phyloP scores from a whole-genome alignment of 92 coral and sea anemone species.

The Porites cylindrica region DNA sequence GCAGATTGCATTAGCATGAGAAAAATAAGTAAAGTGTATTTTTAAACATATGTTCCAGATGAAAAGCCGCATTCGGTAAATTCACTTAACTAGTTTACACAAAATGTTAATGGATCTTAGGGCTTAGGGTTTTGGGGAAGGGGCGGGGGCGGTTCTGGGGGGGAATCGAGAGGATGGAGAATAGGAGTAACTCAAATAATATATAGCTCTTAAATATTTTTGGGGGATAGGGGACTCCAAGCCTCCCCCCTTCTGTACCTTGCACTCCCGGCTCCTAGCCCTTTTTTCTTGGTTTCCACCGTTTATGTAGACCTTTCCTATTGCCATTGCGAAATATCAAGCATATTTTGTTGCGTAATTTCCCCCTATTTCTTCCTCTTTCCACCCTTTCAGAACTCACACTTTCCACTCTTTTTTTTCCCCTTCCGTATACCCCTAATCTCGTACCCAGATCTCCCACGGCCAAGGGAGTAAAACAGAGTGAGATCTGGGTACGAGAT shows the following conservation, averaged over 20 bases:
- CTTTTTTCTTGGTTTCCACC: not conserved
- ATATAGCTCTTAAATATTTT: too few relatives aligned
- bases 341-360: not conserved
- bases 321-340: too few relatives aligned
- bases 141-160: not conserved
- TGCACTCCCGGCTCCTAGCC: not conserved
- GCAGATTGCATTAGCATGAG: not conserved
- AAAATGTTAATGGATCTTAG: not conserved
- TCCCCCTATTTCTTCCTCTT: not conserved
- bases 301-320: not conserved
- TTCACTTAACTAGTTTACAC: not conserved
- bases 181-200: not conserved
- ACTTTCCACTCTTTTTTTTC: not conserved
- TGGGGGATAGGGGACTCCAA: too few relatives aligned
- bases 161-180: not conserved
- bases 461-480: too few relatives aligned
- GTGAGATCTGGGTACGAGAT: too few relatives aligned
- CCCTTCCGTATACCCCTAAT: not conserved
- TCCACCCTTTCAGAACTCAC: not conserved
- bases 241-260: too few relatives aligned
- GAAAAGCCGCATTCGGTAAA: not conserved
- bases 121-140: not conserved
- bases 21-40: not conserved
- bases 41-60: not conserved
- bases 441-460: too few relatives aligned